Percentiles rank a stretch among this genome's conserved stretches.
Conservation (phyloP, 2,113 vertebrate genomes). For the Erythrolamprus reginae region DNA sequence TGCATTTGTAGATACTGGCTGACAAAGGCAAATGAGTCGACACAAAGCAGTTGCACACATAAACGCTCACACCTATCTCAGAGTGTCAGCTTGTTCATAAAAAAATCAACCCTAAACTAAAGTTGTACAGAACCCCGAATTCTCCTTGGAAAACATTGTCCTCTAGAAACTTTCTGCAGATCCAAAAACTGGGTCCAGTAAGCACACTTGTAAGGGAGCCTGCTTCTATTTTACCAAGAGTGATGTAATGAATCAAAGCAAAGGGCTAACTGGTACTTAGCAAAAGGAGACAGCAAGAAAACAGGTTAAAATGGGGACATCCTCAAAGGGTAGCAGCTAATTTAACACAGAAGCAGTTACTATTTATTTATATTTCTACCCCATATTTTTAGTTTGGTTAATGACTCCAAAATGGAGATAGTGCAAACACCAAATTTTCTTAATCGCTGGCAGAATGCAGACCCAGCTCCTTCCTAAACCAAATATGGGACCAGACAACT, state of each 20-base stretch:
- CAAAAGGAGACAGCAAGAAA: neutral
- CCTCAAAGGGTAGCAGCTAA: neutral
- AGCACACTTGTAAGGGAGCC: neutral
- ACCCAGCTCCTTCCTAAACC: neutral
- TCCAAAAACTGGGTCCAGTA: neutral
- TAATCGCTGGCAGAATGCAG: neutral
- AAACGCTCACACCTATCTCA: constrained; percentile 12
- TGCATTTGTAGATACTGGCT: neutral
- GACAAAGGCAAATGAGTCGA: neutral
- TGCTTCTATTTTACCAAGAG: neutral
- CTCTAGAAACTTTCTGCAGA: neutral
- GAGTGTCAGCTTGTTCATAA: constrained; percentile 1
- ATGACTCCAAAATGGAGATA: neutral
- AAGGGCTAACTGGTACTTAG: neutral
- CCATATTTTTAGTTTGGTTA: neutral
- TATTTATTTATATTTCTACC: neutral
- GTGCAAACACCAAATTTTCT: neutral
- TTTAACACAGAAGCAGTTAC: neutral
- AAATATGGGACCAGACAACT: neutral
- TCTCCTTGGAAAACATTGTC: neutral
- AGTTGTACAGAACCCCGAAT: neutral
- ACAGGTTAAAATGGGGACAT: neutral
- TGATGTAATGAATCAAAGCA: neutral
- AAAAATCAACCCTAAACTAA: constrained; percentile 26
- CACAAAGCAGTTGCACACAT: neutral